phyloP scores from a whole-genome alignment of 2,888 invertebrate species.

The Parnassius orleans region DNA sequence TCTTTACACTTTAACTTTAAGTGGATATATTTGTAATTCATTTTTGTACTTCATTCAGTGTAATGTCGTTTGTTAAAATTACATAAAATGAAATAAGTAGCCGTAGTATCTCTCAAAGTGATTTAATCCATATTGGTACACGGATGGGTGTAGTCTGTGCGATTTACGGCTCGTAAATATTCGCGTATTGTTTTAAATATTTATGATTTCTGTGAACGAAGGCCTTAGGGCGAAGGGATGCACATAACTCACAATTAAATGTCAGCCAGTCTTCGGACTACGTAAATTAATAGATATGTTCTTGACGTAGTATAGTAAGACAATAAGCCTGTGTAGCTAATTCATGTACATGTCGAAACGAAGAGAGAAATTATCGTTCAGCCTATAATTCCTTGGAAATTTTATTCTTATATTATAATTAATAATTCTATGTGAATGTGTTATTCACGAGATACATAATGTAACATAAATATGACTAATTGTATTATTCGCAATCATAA shows the following conservation, averaged over 20 bases:
- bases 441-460: no score
- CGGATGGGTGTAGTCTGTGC: slow-evolving; percentile 8
- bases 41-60: not conserved
- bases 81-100: not conserved
- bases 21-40: not conserved
- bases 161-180: slow-evolving; percentile 27
- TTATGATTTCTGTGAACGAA: slow-evolving; percentile 28
- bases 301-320: slow-evolving; percentile 10
- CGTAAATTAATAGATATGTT: slow-evolving; percentile 23
- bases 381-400: no score
- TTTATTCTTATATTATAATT: no score
- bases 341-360: not conserved
- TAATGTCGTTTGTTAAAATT: not conserved
- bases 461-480: no score
- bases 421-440: no score
- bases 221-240: slow-evolving; percentile 24
- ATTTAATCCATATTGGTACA: slow-evolving; percentile 7
- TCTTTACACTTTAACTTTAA: not conserved
- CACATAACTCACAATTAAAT: slow-evolving; percentile 21
- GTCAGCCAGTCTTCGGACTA: slow-evolving; percentile 16
- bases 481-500: no score
- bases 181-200: slow-evolving; percentile 27
- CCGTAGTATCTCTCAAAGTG: not conserved
- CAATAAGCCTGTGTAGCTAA: slow-evolving; percentile 7
- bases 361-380: slow-evolving; percentile 1